Conservation (phyloP, 2,888 invertebrate species). For the Eupithecia subfuscata region DNA sequence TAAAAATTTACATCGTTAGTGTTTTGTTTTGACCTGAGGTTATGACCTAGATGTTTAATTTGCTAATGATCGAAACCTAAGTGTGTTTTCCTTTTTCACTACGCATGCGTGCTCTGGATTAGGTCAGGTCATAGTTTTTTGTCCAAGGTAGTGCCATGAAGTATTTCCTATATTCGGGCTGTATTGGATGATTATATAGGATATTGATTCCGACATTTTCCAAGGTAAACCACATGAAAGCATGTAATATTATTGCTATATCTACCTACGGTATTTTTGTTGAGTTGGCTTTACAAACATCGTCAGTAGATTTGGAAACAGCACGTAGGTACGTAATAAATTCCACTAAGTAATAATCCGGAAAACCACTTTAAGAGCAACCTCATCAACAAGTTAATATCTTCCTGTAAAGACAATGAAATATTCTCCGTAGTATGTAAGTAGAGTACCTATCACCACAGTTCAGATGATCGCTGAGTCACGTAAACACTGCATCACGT, state of each 20-base stretch:
- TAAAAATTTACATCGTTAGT: neutral
- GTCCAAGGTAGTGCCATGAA: neutral
- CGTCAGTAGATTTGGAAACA: neutral
- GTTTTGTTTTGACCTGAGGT: neutral
- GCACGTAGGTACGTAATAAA: neutral
- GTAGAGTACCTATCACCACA: neutral
- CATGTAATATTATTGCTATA: neutral
- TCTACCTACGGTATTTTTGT: neutral
- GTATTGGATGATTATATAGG: neutral
- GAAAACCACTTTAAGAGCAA: neutral
- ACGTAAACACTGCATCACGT: neutral
- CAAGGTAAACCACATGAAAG: constrained; percentile 6
- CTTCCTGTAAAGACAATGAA: constrained; percentile 5
- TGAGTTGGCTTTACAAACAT: neutral
- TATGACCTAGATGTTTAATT: neutral
- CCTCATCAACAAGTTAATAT: neutral
- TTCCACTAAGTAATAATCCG: neutral
- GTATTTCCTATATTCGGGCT: neutral
- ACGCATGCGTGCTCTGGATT: neutral
- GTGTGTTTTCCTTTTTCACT: neutral
- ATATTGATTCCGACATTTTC: neutral
- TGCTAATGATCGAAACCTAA: neutral
- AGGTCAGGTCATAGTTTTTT: neutral
- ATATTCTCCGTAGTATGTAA: neutral
- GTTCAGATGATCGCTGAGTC: neutral